These are phyloP conservation scores for Holcopasites calliopsidis DNA, from an alignment of 1,140 invertebrate genomes.

Conservation along the genomic window DNA sequence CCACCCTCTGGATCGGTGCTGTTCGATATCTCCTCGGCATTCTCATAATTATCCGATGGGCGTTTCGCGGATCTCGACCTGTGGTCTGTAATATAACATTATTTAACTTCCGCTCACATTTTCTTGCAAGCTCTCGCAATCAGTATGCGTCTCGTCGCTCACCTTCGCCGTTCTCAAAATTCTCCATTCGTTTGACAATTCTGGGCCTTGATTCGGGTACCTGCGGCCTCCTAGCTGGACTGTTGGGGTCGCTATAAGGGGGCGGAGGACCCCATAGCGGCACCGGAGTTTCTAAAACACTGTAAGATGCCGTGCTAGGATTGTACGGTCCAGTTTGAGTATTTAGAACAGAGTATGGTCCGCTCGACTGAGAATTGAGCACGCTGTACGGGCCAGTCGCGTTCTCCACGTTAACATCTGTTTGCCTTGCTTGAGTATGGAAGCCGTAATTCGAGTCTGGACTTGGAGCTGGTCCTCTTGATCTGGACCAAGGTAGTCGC, in stretches of 20 bases:
- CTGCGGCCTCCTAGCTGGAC: conserved; percentile 80
- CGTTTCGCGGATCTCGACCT: conserved; percentile 67
- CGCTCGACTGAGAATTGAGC: conserved; percentile 71
- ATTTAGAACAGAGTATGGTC: conserved; percentile 74
- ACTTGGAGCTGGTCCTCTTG: conserved; percentile 78
- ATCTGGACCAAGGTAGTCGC: conserved; percentile 76
- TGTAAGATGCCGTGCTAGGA: conserved; percentile 75
- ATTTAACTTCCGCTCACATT: background rate
- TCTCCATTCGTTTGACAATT: conserved; percentile 73
- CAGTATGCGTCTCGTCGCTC: background rate
- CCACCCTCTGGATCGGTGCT: conserved; percentile 71
- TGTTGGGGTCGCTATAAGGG: conserved; percentile 87
- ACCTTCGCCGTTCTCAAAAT: conserved; percentile 74
- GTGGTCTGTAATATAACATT: conserved; percentile 58
- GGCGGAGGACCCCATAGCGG: conserved; percentile 87
- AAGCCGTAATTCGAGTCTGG: conserved; percentile 86
- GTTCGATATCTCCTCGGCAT: conserved; percentile 74
- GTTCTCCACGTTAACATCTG: conserved; percentile 69
- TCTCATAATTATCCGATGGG: conserved; percentile 76
- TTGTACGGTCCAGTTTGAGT: conserved; percentile 64
- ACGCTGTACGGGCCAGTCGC: conserved; percentile 65
- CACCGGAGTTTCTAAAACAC: conserved; percentile 80
- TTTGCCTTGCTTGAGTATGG: conserved; percentile 77
- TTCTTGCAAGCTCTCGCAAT: background rate
- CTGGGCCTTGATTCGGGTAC: conserved; percentile 69